Base-by-base conservation (phyloP, 1,140 invertebrate genomes). In the Oryzaephilus surinamensis region DNA sequence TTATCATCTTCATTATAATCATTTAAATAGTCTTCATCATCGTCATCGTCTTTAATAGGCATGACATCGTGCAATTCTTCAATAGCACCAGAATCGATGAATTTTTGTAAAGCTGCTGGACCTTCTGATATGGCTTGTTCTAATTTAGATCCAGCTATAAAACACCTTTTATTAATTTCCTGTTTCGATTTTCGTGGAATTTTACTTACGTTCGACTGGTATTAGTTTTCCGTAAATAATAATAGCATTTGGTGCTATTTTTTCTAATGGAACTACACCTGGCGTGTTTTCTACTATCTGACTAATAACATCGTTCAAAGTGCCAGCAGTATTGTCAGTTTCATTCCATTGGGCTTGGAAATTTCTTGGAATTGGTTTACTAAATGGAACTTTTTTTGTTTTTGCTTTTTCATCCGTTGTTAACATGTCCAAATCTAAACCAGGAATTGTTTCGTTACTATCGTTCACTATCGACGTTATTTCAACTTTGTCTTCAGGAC, bases 301-400 rank as follows among this genome's bases (percentile, higher is more conserved):
- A 54, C 73, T 76, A 18, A 77, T 69, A 39, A 71, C 74, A 50
- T 71, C 78, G 50, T 72, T 75, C 13, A 78, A 57, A 38, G 68
- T 64, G 32, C 67, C 62, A 47, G 74, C 73, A 52, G 81, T 77
- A 26, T 67, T 58, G n/a, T 64, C 60, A 38, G 79, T 79, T 55
- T 91, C 88, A 53, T 90, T 89, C 93, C 93, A 97, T 40, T 94
- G 88, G 15, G 86, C 87, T 64, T 95, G 90, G 66, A 97, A 97
- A 55, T 92, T 90, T 49, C 85, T 79, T 3, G 92, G 92, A 60
- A 97, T 95, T 10, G 92, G 91, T 60, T 96, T 93, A 45, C 90
- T 88, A 58, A 93, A 95, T 5, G 92, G 91, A 18, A 83, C 81
- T 63, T 83, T 87, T 54, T 89, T 90, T 30, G 71, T 67, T 17